These are phyloP conservation scores for Orussus abietinus DNA, from an alignment of 1,140 invertebrate species.

Conservation along the genomic window DNA sequence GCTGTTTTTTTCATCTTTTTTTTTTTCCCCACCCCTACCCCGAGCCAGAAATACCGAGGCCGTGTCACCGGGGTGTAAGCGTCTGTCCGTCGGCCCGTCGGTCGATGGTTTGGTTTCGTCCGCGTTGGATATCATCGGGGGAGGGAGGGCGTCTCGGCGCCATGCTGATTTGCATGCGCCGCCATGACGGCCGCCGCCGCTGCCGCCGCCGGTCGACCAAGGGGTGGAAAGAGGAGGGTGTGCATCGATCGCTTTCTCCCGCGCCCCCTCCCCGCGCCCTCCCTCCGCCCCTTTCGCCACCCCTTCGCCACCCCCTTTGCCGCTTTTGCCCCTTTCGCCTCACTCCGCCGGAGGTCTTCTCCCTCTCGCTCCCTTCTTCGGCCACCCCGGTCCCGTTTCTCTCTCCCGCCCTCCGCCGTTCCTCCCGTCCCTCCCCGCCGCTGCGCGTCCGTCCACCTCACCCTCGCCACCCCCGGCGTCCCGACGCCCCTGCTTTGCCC, in stretches of 20 bases:
- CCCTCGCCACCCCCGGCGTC: constrained; percentile 16
- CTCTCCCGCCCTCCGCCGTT: constrained; percentile 10
- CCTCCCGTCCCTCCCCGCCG: constrained; percentile 8
- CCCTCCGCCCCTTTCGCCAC: constrained; percentile 9
- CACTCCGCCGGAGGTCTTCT: constrained; percentile 1
- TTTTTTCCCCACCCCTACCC: constrained; percentile 7
- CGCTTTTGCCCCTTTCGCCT: constrained; percentile 1
- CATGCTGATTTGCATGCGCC: constrained; percentile 56
- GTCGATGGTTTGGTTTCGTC: constrained; percentile 49
- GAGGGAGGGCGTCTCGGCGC: constrained; percentile 50
- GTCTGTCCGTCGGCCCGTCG: constrained; percentile 40
- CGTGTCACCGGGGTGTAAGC: constrained; percentile 27
- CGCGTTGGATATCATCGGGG: constrained; percentile 32
- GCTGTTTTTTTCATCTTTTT: constrained; percentile 13
- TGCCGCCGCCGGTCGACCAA: constrained; percentile 32
- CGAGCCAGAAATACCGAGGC: constrained; percentile 36
- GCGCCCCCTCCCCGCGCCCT: constrained; percentile 22
- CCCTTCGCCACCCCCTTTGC: constrained; percentile 3
- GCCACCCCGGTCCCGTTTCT: neutral
- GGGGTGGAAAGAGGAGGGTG: constrained; percentile 37
- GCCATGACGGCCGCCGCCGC: constrained; percentile 48
- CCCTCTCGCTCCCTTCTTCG: neutral
- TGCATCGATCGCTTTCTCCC: constrained; percentile 48
- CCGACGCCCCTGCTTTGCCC: constrained; percentile 15
- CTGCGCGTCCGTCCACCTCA: constrained; percentile 11